These are phyloP conservation scores for Asbolus verrucosus DNA, from an alignment of 1,140 invertebrate species.

Conservation along the genomic window DNA sequence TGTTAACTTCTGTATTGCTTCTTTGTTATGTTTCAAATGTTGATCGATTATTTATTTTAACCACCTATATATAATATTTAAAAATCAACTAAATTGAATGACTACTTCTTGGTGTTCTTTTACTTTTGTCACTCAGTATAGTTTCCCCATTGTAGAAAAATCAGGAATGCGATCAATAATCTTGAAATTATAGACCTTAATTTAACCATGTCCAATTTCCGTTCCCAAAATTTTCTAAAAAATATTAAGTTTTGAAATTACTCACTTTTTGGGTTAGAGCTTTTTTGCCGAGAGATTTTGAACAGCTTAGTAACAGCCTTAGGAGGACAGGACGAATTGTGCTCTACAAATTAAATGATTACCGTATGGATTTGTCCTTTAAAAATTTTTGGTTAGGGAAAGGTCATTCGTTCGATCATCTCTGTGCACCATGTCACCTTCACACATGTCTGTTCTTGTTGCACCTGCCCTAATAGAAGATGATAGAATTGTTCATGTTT, in stretches of 20 bases:
- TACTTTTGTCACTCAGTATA: too few species aligned
- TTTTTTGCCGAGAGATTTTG: conserved; percentile 24
- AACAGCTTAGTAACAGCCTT: conserved; percentile 31
- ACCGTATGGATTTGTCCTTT: conserved; percentile 18
- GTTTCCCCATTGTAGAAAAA: conserved; percentile 37
- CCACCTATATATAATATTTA: too few species aligned
- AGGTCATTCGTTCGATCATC: conserved; percentile 21
- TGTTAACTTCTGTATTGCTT: too few species aligned
- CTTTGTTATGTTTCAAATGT: too few species aligned
- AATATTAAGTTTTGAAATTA: background rate
- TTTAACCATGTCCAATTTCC: conserved; percentile 34
- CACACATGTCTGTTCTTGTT: too few species aligned
- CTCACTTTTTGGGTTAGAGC: conserved; percentile 29
- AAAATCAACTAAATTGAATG: too few species aligned
- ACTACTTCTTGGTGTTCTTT: too few species aligned
- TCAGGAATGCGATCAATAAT: conserved; percentile 21
- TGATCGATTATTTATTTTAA: too few species aligned
- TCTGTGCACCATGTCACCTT: conserved; percentile 4
- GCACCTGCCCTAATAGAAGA: too few species aligned
- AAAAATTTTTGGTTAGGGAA: conserved; percentile 37
- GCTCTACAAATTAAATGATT: conserved; percentile 3
- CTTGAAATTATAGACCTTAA: conserved; percentile 28
- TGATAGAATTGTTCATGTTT: too few species aligned
- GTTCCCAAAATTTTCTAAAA: conserved; percentile 12
- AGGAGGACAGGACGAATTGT: background rate